Conservation (phyloP, 2,113 vertebrate species). For the Bufo bufo region DNA sequence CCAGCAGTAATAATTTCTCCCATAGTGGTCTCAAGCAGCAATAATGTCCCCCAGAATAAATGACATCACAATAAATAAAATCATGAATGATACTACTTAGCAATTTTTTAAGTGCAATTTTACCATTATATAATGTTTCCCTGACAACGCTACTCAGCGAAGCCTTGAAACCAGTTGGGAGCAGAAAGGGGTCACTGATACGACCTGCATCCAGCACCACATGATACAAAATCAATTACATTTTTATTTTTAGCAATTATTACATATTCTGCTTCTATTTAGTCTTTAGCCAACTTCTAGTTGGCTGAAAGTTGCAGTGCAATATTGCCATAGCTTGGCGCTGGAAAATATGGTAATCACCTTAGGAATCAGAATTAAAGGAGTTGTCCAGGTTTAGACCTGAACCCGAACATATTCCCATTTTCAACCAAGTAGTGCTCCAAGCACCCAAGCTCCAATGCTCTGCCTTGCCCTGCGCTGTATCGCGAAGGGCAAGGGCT, state of each 20-base stretch:
- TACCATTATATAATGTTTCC: not conserved
- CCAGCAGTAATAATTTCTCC: too few relatives aligned
- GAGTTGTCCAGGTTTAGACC: too few relatives aligned
- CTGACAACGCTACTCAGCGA: not conserved
- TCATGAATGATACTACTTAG: not conserved
- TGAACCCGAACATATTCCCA: too few relatives aligned
- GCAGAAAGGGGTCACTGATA: not conserved
- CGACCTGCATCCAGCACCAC: not conserved
- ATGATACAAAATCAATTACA: not conserved
- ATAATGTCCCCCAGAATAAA: too few relatives aligned
- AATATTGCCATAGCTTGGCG: too few relatives aligned
- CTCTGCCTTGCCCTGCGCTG: too few relatives aligned
- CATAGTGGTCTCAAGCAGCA: too few relatives aligned
- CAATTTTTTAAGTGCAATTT: not conserved
- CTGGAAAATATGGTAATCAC: too few relatives aligned
- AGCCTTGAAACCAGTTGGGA: not conserved
- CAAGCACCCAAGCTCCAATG: too few relatives aligned
- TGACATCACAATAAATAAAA: not conserved
- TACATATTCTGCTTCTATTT: not conserved
- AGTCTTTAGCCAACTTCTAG: not conserved
- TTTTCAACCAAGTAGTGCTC: too few relatives aligned
- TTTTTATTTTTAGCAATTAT: not conserved
- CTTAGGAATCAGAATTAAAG: too few relatives aligned
- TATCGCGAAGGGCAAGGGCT: too few relatives aligned
- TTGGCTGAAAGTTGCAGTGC: not conserved